These are phyloP conservation scores for Schizotus pectinicornis DNA, from an alignment of 2,888 invertebrate genomes.

Conservation along the genomic window DNA sequence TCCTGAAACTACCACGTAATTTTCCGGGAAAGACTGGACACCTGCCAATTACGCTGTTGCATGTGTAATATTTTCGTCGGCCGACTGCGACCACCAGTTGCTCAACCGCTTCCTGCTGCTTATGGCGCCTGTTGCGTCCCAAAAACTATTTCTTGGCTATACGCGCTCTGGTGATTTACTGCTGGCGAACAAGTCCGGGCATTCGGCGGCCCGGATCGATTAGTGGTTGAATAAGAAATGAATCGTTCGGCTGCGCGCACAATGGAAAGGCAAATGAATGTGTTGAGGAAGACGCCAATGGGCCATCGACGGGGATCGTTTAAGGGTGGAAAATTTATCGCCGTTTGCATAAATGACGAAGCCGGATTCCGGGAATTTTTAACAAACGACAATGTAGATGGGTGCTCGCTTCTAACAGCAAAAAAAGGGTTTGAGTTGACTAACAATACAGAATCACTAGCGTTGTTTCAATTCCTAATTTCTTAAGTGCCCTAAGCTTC, in stretches of 20 bases:
- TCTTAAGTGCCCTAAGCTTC: too few relatives aligned
- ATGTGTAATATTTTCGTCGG: slow-evolving; percentile 55
- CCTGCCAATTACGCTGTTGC: slow-evolving; percentile 58
- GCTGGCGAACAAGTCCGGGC: slow-evolving; percentile 21
- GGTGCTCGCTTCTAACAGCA: too few relatives aligned
- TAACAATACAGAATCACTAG: too few relatives aligned
- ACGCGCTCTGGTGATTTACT: slow-evolving; percentile 45
- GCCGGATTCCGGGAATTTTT: too few relatives aligned
- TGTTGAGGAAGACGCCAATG: too few relatives aligned
- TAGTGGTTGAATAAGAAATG: slow-evolving; percentile 48
- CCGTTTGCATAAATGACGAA: too few relatives aligned
- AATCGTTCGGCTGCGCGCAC: slow-evolving; percentile 26
- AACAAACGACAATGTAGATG: too few relatives aligned
- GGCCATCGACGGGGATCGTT: too few relatives aligned
- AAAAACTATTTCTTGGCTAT: slow-evolving; percentile 47
- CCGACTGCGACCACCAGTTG: slow-evolving; percentile 43
- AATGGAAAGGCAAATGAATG: background rate
- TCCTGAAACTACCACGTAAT: background rate
- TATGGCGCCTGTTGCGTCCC: slow-evolving; percentile 44
- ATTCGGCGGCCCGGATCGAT: slow-evolving; percentile 38
- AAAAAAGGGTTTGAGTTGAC: too few relatives aligned
- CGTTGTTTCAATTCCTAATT: too few relatives aligned
- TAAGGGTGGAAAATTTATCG: too few relatives aligned
- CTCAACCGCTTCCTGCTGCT: slow-evolving; percentile 32
- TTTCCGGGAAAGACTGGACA: slow-evolving; percentile 39